Base-by-base conservation (phyloP, 2,888 invertebrate species). In the Aplocera efformata region DNA sequence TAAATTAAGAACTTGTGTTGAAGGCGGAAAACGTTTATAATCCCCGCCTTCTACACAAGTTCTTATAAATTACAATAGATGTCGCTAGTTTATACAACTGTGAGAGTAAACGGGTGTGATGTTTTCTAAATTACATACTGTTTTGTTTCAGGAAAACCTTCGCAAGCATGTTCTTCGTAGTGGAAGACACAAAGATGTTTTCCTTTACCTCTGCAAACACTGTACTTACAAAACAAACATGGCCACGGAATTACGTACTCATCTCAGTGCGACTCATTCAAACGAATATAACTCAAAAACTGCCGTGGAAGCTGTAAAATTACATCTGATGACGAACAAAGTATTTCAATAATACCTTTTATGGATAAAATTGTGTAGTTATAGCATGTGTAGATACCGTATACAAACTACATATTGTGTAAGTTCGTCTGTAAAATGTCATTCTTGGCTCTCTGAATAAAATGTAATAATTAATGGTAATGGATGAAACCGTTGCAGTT, bases 81-180 rank as follows among this genome's bases (percentile, higher is more conserved):
- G 47, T 41, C 52, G 41, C 8, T 37, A 29, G 20, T 7, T 22
- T 22, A n/a, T 17, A 10, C 3, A 7, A 27, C 23, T n/a, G 13
- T 10, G 3, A 17, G 8, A 13, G 6, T n/a, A n/a, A n/a, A n/a
- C 21, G 9, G 7, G 1, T 21, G 23, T 8, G 10, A 32, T 7
- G 1, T 7, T n/a, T 11, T 7, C 4, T 1, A 26, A 3, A 6
- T 37, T 8, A 8, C 24, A 21, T 34, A 36, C 21, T 35, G 13
- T 10, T 42, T 57, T 5, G 5, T 5, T 78, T 10, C 76, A 95
- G 93, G 97, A 96, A 72, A 97, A 97, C 72, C 90, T 97, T 7
- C 91, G 97, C 3, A 96, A 97, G 65, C 97, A 97, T 78, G 92
- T 96, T 1, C 79, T 96, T 0, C 92, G 91, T 22, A 95, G 95